Conservation (phyloP, 2,113 vertebrate genomes). For the Elaphurus davidianus region DNA sequence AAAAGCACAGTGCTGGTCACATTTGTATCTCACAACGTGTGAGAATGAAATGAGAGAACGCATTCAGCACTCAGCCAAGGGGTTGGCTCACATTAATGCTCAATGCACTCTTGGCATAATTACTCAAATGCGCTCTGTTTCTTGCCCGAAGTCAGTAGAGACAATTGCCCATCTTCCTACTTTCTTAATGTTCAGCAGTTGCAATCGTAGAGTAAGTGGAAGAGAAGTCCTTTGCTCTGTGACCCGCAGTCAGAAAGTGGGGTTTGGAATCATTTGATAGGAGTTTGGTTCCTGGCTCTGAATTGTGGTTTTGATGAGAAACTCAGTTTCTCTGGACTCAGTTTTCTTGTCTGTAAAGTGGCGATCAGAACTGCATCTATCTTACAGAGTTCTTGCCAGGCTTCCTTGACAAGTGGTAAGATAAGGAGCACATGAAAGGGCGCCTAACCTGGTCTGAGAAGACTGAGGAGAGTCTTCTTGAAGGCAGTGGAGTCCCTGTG, state of each 20-base stretch:
- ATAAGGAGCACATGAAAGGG: background rate
- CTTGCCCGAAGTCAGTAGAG: background rate
- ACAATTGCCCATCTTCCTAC: background rate
- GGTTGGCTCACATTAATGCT: background rate
- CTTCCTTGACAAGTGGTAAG: background rate
- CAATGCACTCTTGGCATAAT: background rate
- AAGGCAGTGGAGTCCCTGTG: background rate
- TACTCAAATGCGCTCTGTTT: background rate
- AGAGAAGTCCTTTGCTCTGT: background rate
- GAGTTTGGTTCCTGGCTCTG: background rate
- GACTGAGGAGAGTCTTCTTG: background rate
- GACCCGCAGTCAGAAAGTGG: background rate
- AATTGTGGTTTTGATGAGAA: background rate
- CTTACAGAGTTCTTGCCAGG: background rate
- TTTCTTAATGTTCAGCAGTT: background rate
- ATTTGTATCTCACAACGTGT: background rate
- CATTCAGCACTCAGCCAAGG: background rate
- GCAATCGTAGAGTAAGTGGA: background rate
- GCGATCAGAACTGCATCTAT: background rate
- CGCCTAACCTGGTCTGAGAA: background rate
- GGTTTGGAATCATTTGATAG: background rate
- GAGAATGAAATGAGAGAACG: background rate
- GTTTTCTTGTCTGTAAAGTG: background rate
- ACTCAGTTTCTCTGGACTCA: background rate
- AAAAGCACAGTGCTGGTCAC: background rate